phyloP scores from a whole-genome alignment of 2,113 vertebrate genomes.

The Alethe castanea region DNA sequence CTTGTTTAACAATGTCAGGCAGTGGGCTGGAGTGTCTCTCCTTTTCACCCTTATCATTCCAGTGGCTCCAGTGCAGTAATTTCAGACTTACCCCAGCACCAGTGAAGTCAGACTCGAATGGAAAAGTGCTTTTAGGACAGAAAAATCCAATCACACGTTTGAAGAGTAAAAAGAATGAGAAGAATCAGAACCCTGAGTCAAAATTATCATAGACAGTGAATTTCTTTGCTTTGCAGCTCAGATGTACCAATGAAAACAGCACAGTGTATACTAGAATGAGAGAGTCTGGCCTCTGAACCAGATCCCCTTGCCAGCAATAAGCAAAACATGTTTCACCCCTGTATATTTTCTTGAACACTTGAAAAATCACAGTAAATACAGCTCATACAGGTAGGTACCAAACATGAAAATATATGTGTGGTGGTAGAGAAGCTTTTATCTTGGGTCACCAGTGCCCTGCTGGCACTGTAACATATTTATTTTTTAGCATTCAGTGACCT shows the following conservation, averaged over 20 bases:
- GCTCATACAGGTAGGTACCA: neutral
- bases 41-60: neutral
- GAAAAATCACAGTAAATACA: neutral
- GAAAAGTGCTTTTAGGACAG: neutral
- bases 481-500: slow-evolving; percentile 47
- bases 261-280: neutral
- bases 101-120: neutral
- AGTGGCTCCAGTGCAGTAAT: neutral
- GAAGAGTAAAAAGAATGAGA: neutral
- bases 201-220: neutral
- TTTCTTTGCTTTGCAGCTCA: neutral
- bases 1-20: neutral
- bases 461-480: slow-evolving; percentile 45
- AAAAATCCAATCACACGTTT: neutral
- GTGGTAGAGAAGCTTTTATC: neutral
- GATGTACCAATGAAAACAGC: neutral
- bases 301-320: neutral
- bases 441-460: neutral
- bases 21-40: neutral
- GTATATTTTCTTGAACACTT: neutral
- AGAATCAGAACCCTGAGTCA: neutral
- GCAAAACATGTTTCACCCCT: neutral
- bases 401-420: neutral
- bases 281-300: neutral
- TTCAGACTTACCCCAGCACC: neutral